These are phyloP conservation scores for Smithornis capensis DNA, from an alignment of 2,113 vertebrate species.

Conservation along the genomic window DNA sequence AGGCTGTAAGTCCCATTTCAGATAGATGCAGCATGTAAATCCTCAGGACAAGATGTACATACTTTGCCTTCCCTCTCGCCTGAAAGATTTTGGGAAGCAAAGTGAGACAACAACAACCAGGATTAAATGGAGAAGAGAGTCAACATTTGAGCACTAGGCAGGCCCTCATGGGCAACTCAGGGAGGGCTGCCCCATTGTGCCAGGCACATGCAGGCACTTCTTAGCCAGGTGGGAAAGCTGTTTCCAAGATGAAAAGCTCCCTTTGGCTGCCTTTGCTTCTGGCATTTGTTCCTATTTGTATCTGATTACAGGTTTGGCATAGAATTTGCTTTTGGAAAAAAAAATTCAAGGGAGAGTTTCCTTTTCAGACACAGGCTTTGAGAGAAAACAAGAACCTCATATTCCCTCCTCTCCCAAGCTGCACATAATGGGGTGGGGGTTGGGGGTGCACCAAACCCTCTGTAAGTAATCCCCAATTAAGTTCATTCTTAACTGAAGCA, in stretches of 20 bases:
- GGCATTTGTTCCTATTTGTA: not conserved
- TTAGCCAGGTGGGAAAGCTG: not conserved
- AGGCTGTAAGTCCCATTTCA: not conserved
- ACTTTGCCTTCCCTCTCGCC: not conserved
- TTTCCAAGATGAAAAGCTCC: conserved; percentile 28
- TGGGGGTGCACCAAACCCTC: not conserved
- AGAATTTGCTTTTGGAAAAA: not conserved
- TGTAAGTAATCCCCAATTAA: conserved; percentile 15
- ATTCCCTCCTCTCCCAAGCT: not conserved
- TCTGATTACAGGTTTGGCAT: not conserved
- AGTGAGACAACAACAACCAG: not conserved
- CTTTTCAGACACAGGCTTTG: not conserved
- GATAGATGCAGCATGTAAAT: not conserved
- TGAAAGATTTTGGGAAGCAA: not conserved
- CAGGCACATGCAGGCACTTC: not conserved
- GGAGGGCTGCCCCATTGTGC: not conserved
- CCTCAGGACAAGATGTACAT: not conserved
- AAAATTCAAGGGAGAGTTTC: not conserved
- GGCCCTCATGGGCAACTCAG: rapidly evolving
- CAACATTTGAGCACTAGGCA: not conserved
- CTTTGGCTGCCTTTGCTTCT: conserved; percentile 1
- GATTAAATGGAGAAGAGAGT: not conserved
- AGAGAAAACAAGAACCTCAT: not conserved
- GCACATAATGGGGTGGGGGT: not conserved
- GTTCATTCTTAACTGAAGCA: not conserved